phyloP scores from a whole-genome alignment of 2,888 invertebrate species.

The Noctua pronuba region DNA sequence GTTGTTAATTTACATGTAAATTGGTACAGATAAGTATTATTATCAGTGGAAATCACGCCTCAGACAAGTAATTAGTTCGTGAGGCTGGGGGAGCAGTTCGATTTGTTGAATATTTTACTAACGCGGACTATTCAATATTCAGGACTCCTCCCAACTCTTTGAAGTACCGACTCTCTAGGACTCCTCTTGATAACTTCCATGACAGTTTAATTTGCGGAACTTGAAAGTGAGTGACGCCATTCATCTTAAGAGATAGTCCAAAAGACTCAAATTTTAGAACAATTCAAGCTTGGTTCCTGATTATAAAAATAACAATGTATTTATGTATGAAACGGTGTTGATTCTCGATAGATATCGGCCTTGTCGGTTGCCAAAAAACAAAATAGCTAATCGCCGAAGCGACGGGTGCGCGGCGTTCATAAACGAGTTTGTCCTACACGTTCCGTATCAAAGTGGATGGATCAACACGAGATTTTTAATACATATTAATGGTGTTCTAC shows the following conservation, averaged over 20 bases:
- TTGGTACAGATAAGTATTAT: slow-evolving; percentile 71
- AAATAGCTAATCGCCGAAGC: slow-evolving; percentile 57
- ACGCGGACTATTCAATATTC: slow-evolving; percentile 85
- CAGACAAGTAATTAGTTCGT: slow-evolving; percentile 78
- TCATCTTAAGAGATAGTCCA: slow-evolving; percentile 27
- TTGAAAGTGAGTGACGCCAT: slow-evolving; percentile 73
- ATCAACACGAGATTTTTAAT: slow-evolving; percentile 52
- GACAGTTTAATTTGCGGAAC: slow-evolving; percentile 83
- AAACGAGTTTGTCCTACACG: slow-evolving; percentile 56
- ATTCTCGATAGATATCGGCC: slow-evolving; percentile 60
- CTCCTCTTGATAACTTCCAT: slow-evolving; percentile 79
- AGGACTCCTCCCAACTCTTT: slow-evolving; percentile 77
- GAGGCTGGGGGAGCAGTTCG: slow-evolving; percentile 71
- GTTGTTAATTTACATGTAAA: slow-evolving; percentile 70
- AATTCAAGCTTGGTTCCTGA: slow-evolving; percentile 15
- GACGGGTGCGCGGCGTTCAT: slow-evolving; percentile 37
- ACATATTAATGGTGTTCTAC: slow-evolving; percentile 41
- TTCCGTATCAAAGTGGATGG: slow-evolving; percentile 33
- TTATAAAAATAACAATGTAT: slow-evolving; percentile 57
- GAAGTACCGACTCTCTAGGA: slow-evolving; percentile 72
- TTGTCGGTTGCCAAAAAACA: slow-evolving; percentile 63
- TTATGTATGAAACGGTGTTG: slow-evolving; percentile 52
- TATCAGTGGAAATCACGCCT: slow-evolving; percentile 74
- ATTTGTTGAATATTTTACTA: slow-evolving; percentile 85
- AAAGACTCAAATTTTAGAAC: slow-evolving; percentile 22